phyloP scores from a whole-genome alignment of 2,113 vertebrate genomes.

The Pandion haliaetus region DNA sequence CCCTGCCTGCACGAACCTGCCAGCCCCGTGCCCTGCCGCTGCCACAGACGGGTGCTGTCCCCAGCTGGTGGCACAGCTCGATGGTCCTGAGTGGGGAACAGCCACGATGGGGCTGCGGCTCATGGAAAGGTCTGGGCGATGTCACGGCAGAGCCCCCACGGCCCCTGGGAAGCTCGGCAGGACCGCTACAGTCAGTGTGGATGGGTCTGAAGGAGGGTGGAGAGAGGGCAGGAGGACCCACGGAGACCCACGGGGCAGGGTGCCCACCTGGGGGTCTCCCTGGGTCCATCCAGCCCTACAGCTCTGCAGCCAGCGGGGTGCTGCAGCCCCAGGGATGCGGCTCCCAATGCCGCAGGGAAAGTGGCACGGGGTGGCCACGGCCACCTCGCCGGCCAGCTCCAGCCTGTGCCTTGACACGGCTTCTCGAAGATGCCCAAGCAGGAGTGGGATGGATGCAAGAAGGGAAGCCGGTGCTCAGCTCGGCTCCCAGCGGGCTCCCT shows the following conservation, averaged over 20 bases:
- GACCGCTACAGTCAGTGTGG: fast-evolving
- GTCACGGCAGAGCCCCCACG: neutral
- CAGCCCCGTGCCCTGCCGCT: neutral
- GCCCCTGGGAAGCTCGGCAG: neutral
- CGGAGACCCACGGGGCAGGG: neutral
- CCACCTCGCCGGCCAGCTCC: no score
- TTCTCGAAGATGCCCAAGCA: fast-evolving
- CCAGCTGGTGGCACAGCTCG: neutral
- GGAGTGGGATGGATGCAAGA: fast-evolving
- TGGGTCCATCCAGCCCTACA: fast-evolving
- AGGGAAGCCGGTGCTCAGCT: fast-evolving
- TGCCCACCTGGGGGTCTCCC: fast-evolving
- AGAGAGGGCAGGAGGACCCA: neutral
- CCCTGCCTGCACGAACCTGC: neutral
- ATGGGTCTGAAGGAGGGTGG: neutral
- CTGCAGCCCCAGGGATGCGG: neutral
- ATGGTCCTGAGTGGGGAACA: neutral
- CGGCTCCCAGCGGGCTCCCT: neutral
- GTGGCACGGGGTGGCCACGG: neutral
- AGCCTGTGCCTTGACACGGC: neutral
- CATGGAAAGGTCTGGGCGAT: fast-evolving
- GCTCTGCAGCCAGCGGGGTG: neutral
- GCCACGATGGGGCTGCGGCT: neutral
- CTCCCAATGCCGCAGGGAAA: neutral
- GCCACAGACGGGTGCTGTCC: fast-evolving